A percentile compares a stretch with the other conserved stretches of the same genome.
Evolutionary conservation across 2,113 vertebrate species (phyloP).

Genomic region (Hypocryptadius cinnamomeus): DNA sequence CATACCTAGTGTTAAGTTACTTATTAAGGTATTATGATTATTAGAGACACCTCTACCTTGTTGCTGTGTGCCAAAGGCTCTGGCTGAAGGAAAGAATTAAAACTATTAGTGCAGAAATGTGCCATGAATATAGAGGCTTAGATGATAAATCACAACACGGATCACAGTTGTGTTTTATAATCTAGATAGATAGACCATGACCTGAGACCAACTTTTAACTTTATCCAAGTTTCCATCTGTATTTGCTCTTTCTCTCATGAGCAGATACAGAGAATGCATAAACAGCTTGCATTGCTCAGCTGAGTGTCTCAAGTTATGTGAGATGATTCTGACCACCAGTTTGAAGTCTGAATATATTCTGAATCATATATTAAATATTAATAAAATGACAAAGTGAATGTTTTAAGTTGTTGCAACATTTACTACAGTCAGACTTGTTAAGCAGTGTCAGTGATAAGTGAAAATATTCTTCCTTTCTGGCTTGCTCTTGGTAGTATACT

Average conservation of each 20-base stretch:
- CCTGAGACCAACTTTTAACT: background rate
- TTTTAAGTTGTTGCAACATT: background rate
- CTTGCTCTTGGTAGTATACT: background rate
- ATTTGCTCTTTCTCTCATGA: background rate
- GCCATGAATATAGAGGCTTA: background rate
- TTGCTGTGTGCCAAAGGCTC: background rate
- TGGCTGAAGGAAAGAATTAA: background rate
- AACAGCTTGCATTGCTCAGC: background rate
- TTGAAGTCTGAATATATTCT: background rate
- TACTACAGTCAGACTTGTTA: background rate
- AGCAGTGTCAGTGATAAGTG: background rate
- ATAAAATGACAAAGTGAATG: background rate
- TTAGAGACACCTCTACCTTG: background rate
- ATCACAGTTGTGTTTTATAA: background rate
- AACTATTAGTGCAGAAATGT: background rate
- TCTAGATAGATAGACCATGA: background rate
- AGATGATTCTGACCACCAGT: background rate
- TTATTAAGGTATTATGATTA: background rate
- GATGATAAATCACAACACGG: background rate
- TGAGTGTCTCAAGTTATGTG: background rate
- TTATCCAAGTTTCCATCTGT: background rate
- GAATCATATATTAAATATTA: background rate
- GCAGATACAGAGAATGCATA: background rate
- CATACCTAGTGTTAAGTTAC: too few species aligned
- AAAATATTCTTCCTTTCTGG: background rate